Evolutionary conservation across 2,113 vertebrate species (phyloP).

Genomic region (Rhadina sibilatrix): DNA sequence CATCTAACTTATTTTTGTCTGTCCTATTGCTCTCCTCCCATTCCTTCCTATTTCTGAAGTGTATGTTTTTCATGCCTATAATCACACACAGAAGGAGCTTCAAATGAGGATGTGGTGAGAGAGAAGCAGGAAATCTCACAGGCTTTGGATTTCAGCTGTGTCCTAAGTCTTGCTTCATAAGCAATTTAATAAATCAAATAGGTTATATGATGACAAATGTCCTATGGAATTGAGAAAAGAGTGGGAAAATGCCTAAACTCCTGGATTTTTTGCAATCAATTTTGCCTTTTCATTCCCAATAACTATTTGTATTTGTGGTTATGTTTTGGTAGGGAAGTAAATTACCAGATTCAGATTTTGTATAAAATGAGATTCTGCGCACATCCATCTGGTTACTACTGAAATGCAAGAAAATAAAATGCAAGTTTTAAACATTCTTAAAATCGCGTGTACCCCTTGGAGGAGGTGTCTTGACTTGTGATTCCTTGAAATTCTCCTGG

Average conservation of each 20-base stretch:
- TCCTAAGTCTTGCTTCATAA: constrained; percentile 24
- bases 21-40: neutral
- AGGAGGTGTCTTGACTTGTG: neutral
- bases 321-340: neutral
- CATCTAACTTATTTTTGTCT: constrained; percentile 10
- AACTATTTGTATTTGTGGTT: neutral
- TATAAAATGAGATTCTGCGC: neutral
- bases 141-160: neutral
- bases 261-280: neutral
- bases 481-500: neutral
- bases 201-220: neutral
- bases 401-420: neutral
- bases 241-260: neutral
- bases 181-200: constrained; percentile 13
- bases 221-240: neutral
- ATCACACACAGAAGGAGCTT: constrained; percentile 30
- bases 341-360: neutral
- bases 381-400: neutral
- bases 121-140: constrained; percentile 7
- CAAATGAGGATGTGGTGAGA: constrained; percentile 41
- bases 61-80: neutral
- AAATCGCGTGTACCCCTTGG: neutral
- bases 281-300: neutral
- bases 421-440: neutral
- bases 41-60: neutral